A percentile compares a stretch with the other conserved stretches of the same genome.
Evolutionary conservation across 2,888 invertebrate species (phyloP).

Genomic region (Napeogenes sylphis): DNA sequence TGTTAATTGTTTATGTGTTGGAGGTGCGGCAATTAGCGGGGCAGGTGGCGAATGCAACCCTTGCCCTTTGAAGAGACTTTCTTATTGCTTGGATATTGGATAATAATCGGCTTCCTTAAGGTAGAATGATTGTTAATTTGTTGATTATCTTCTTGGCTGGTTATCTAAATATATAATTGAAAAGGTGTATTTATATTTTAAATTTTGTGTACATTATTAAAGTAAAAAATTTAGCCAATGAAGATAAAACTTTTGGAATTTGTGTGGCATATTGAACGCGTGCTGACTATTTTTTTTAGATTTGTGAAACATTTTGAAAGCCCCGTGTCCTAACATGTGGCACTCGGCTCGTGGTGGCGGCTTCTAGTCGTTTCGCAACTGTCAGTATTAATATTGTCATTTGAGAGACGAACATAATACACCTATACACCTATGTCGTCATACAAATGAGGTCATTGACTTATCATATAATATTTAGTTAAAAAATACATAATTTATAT

Average conservation of each 20-base stretch:
- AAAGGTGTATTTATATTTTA: neutral
- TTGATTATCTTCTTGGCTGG: constrained; percentile 16
- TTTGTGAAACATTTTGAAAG: constrained; percentile 30
- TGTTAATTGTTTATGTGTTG: constrained; percentile 52
- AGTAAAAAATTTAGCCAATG: no score
- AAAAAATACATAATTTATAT: neutral
- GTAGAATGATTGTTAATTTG: constrained; percentile 1
- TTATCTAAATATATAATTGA: constrained; percentile 5
- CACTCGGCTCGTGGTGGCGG: constrained; percentile 30
- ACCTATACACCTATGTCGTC: neutral
- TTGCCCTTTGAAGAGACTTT: constrained; percentile 51
- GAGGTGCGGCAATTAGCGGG: constrained; percentile 71
- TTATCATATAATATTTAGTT: neutral
- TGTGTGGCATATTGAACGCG: constrained; percentile 48
- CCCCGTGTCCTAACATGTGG: constrained; percentile 44
- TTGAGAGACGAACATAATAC: constrained; percentile 16
- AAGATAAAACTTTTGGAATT: constrained; percentile 30
- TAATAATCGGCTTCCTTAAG: neutral
- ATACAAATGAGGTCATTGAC: neutral
- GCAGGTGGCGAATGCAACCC: constrained; percentile 71
- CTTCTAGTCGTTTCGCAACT: constrained; percentile 36
- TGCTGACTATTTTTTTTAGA: constrained; percentile 32
- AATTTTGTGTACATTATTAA: no score
- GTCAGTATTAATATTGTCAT: constrained; percentile 28
- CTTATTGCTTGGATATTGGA: constrained; percentile 40